Evolutionary conservation across 2,113 vertebrate species (phyloP), one percentile per base, ranked within the genome.

Genomic region (Calyptomena viridis): DNA sequence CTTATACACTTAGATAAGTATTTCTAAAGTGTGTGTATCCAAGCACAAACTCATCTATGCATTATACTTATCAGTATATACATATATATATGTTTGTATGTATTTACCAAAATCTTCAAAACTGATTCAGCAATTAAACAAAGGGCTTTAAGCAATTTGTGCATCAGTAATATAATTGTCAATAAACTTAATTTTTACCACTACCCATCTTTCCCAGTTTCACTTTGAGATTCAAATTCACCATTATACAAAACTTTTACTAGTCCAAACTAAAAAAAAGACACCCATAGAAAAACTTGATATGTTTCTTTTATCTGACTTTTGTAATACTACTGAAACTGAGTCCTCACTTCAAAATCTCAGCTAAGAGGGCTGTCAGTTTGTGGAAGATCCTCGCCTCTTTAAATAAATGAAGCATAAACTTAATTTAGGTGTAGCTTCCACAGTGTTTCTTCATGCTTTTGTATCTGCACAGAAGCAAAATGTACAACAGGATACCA

Each of bases 21-120:
- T 0, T 1, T 44, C 58, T 14, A 2, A 1, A 3, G 2, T 2
- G 1, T 4, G 3, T 12, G 6, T 42, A 14, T 63, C n/a, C 37
- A 90, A 83, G 63, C 14, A 69, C 14, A 52, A 6, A 63, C 6
- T 69, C 37, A 66, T 30, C 19, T 50, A 63, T 40, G 22, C 21
- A 11, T 47, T 46, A 50, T 31, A 71, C 12, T 52, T 23, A 28
- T n/a, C 4, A 37, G 3, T 20, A 3, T 25, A 5, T 14, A 24
- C 12, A 31, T 27, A n/a, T 47, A 18, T 15, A 46, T 30, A 30
- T n/a, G 8, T 27, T 5, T 35, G 5, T 11, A 46, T 49, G 5
- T 21, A 44, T 84, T 75, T 76, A 60, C 11, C 40, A 71, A 79
- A 60, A 42, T 55, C 56, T 60, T 75, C 50, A 66, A 75, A 80